These are phyloP conservation scores for Ephydatia muelleri DNA, from an alignment of 37 sponge, comb jelly and placozoan species.

Conservation along the genomic window DNA sequence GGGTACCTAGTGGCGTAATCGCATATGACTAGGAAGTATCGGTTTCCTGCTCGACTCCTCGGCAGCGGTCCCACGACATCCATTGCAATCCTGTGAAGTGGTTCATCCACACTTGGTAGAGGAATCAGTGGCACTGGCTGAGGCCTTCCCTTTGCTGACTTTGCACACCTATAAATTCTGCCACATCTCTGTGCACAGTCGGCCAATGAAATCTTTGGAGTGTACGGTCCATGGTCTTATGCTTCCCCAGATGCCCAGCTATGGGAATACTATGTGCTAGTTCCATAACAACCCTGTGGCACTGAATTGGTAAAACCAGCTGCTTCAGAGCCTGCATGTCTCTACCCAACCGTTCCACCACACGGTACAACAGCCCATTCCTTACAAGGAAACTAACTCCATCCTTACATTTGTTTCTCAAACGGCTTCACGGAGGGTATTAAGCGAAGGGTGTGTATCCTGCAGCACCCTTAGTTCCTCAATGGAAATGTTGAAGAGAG, in stretches of 20 bases:
- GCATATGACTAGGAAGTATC: conserved; percentile 4
- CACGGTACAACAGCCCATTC: too few species aligned
- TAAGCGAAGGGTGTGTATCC: too few species aligned
- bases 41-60: neutral
- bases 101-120: neutral
- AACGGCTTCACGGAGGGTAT: too few species aligned
- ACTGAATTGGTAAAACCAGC: neutral
- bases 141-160: neutral
- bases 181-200: neutral
- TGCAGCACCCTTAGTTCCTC: too few species aligned
- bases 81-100: conserved; percentile 9
- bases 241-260: neutral
- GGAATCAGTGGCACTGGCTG: neutral
- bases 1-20: conserved; percentile 16
- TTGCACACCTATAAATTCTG: neutral
- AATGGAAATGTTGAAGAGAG: too few species aligned
- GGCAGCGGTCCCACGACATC: conserved; percentile 23
- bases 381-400: too few species aligned
- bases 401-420: too few species aligned
- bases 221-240: neutral
- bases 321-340: too few species aligned
- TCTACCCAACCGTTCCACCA: too few species aligned
- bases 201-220: neutral
- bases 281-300: neutral
- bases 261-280: neutral